Conservation (phyloP, 2,888 invertebrate species). For the Megalurothrips usitatus region DNA sequence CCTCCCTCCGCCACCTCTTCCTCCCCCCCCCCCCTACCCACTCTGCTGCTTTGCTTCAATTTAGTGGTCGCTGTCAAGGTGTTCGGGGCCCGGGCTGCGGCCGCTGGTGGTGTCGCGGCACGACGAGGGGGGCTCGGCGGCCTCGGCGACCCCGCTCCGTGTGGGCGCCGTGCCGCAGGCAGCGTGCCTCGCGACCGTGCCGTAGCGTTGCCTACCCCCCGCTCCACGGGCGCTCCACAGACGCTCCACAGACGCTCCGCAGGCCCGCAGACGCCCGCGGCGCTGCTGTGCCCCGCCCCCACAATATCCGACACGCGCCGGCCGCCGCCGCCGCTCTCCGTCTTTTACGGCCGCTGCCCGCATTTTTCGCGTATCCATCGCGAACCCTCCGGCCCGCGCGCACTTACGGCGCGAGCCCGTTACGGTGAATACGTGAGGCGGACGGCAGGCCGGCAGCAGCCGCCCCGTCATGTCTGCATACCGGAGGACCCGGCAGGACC, state of each 20-base stretch:
- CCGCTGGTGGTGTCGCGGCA: background rate
- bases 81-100: background rate
- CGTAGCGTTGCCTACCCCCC: background rate
- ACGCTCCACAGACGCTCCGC: background rate
- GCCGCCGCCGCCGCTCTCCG: no score
- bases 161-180: background rate
- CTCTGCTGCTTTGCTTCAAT: background rate
- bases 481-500: no score
- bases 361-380: no score
- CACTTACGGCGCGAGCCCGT: no score
- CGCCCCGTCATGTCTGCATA: slow-evolving; percentile 1
- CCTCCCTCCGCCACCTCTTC: no score
- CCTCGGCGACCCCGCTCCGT: background rate
- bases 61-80: background rate
- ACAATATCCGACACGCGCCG: no score
- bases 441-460: background rate
- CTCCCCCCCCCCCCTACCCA: no score
- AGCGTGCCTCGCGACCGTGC: background rate
- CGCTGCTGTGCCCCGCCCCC: no score
- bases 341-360: no score
- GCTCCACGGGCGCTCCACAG: background rate
- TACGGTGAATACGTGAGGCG: background rate
- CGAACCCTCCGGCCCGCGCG: no score
- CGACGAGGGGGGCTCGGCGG: background rate
- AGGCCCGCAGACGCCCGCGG: no score